Percentiles rank a stretch among this genome's conserved stretches.
Evolutionary conservation across 2,888 invertebrate genomes (phyloP).

Genomic region (Oscheius myriophilus): DNA sequence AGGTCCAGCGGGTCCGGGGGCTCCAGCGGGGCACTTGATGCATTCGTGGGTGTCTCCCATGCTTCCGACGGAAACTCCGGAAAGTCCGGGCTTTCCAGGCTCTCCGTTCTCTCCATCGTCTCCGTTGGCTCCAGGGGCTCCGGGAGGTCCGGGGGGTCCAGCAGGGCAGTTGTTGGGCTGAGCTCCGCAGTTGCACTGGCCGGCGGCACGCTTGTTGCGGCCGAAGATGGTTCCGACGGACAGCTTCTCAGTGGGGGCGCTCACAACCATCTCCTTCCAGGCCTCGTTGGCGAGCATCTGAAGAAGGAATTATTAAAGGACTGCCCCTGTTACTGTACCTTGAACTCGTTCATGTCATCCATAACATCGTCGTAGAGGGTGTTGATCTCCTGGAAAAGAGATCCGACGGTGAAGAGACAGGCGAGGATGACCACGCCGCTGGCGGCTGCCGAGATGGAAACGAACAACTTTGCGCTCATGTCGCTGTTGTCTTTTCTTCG

Average conservation of each 20-base stretch:
- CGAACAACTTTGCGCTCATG: slow-evolving; percentile 55
- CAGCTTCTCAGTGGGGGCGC: slow-evolving; percentile 38
- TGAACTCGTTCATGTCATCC: slow-evolving; percentile 61
- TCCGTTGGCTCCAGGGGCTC: slow-evolving; percentile 52
- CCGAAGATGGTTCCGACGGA: slow-evolving; percentile 47
- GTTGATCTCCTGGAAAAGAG: slow-evolving; percentile 62
- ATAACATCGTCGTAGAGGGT: slow-evolving; percentile 59
- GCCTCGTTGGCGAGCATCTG: slow-evolving; percentile 55
- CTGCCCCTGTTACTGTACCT: slow-evolving; percentile 5
- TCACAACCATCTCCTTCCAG: slow-evolving; percentile 54
- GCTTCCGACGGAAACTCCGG: slow-evolving; percentile 46
- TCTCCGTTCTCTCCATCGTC: slow-evolving; percentile 51
- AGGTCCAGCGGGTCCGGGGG: slow-evolving; percentile 51
- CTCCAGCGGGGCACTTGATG: slow-evolving; percentile 60
- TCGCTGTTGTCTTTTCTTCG: slow-evolving; percentile 7
- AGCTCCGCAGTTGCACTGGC: slow-evolving; percentile 50
- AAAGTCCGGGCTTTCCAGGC: slow-evolving; percentile 44
- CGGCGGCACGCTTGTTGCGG: slow-evolving; percentile 53
- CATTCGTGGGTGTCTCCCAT: slow-evolving; percentile 46
- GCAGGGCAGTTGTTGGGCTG: slow-evolving; percentile 55
- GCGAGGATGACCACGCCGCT: slow-evolving; percentile 57
- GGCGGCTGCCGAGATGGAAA: slow-evolving; percentile 51
- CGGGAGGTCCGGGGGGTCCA: slow-evolving; percentile 57
- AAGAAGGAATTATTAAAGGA: slow-evolving; percentile 3
- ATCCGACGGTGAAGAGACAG: slow-evolving; percentile 55